Evolutionary conservation across 2,797 vertebrate species (phyloP).

Genomic region (Peromyscus aztecus): DNA sequence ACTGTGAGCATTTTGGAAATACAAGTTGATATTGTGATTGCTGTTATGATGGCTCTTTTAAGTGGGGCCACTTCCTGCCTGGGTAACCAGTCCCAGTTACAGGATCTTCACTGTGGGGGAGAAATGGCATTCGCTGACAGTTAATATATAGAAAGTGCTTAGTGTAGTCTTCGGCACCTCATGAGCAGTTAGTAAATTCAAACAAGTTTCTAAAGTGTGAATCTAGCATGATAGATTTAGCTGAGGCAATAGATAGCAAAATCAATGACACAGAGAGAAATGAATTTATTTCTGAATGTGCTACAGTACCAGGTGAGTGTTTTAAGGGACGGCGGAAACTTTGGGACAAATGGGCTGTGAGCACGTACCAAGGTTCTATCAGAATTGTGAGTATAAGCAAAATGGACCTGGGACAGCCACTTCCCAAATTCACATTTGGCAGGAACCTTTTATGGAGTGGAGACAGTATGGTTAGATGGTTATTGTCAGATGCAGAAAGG

Average conservation of each 20-base stretch:
- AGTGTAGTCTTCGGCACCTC: neutral
- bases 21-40: neutral
- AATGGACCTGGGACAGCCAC: constrained; percentile 28
- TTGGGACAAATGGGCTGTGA: constrained; percentile 30
- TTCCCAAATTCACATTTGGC: constrained; percentile 57
- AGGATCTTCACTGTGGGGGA: neutral
- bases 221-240: neutral
- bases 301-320: neutral
- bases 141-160: neutral
- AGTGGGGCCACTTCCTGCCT: neutral
- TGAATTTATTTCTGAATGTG: constrained; percentile 33
- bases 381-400: neutral
- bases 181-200: constrained; percentile 48
- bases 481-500: constrained; percentile 57
- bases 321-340: constrained; percentile 38
- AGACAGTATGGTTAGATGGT: constrained; percentile 41
- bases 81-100: neutral
- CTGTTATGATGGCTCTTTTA: neutral
- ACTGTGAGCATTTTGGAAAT: neutral
- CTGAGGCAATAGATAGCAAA: constrained; percentile 20
- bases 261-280: constrained; percentile 51
- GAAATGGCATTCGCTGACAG: neutral
- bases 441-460: constrained; percentile 47
- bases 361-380: constrained; percentile 22
- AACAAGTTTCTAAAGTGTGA: constrained; percentile 57